Evolutionary conservation across 2,888 invertebrate species (phyloP), one percentile per base, ranked within the genome.

Genomic region (Agonopterix subpropinquella): DNA sequence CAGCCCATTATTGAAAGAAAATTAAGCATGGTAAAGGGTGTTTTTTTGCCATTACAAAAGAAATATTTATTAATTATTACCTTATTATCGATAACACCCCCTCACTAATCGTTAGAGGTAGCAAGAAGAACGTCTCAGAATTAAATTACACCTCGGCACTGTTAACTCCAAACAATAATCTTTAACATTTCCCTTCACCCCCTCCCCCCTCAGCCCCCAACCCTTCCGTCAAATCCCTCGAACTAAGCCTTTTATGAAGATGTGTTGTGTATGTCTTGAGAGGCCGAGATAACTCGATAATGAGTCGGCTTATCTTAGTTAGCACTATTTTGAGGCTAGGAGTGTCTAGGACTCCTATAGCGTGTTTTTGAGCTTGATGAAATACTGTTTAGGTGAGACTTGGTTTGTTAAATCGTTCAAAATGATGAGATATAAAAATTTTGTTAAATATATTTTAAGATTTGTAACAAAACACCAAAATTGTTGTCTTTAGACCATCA

Each of bases 151-250:
- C 85, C 81, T 84, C 73, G 57, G 60, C 67, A 62, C 61, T 66
- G 64, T 60, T 80, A 77, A 81, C 82, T 84, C 73, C 73, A 74
- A 79, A 85, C 85, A 85, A 85, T 86, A 84, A 85, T 83, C 85
- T 83, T 80, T 73, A 77, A 73, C 78, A 70, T 73, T 65, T 62
- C 65, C 68, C 64, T 59, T 57, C 52, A 55, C 56, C 61, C 50
- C 44, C 55, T 58, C 47, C 42, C 43, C 43, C 11, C 4, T 46
- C 46, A 44, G 41, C 43, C 50, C 43, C 44, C 53, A 43, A 46
- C 52, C 52, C 48, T 57, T 46, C 45, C 54, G 50, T 49, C 47
- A 52, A 62, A 61, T 52, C 57, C 61, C 59, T 52, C 43, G 54
- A 62, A 58, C 65, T 73, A 74, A 77, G 73, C 70, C 77, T 71